Evolutionary conservation across 2,888 invertebrate genomes (phyloP).

Genomic region (Sinodicranocentrus sp.): DNA sequence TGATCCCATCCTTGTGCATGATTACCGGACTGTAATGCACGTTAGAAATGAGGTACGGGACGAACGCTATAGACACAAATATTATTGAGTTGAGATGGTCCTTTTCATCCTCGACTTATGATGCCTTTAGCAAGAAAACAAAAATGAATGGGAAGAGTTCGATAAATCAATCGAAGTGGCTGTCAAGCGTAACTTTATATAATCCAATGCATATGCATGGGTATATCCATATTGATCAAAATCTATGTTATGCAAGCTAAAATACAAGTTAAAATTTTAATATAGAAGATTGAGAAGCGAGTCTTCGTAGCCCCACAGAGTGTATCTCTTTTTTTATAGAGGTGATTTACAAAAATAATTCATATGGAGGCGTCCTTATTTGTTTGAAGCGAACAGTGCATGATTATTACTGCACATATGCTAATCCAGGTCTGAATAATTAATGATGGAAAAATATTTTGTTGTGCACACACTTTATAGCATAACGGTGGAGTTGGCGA

Average conservation of each 20-base stretch:
- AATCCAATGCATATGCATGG: constrained; percentile 5
- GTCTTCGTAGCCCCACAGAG: too few relatives aligned
- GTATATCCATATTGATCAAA: constrained; percentile 17
- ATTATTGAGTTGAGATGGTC: too few relatives aligned
- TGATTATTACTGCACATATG: constrained; percentile 13
- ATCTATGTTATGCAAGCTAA: not conserved
- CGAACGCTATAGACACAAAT: too few relatives aligned
- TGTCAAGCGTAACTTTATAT: constrained; percentile 1
- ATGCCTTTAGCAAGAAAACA: constrained; percentile 3
- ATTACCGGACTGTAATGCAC: too few relatives aligned
- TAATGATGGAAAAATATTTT: constrained; percentile 11
- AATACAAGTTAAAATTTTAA: too few relatives aligned
- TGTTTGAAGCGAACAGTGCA: not conserved
- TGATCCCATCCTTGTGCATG: not conserved
- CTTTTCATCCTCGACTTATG: not conserved
- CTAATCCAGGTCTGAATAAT: constrained; percentile 13
- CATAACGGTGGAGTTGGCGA: not conserved
- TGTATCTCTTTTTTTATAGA: not conserved
- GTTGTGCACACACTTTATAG: not conserved
- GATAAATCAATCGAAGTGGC: constrained; percentile 31
- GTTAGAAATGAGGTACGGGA: too few relatives aligned
- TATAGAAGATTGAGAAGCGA: too few relatives aligned
- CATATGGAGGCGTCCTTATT: not conserved
- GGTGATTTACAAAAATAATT: not conserved
- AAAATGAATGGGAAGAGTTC: constrained; percentile 20